Evolutionary conservation across 2,113 vertebrate species (phyloP).

Genomic region (Fregata magnificens): DNA sequence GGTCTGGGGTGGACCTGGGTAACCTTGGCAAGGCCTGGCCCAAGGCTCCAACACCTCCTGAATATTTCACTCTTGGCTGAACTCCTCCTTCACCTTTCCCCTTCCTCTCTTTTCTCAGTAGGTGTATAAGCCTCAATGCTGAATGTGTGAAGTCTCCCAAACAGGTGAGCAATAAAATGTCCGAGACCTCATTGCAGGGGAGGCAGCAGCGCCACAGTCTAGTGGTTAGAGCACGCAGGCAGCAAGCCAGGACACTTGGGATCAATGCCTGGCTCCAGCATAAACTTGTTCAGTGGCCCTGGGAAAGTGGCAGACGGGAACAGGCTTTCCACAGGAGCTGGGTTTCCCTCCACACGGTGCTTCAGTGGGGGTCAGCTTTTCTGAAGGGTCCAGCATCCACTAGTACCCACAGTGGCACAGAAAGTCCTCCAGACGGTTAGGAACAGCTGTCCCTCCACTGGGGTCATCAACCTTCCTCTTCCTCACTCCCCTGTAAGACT

Average conservation of each 20-base stretch:
- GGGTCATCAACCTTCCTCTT: background rate
- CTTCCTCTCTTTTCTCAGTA: slow-evolving; percentile 3
- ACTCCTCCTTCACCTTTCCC: background rate
- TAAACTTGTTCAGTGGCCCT: background rate
- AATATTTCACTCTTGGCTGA: slow-evolving; percentile 42
- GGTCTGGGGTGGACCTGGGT: background rate
- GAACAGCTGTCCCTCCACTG: background rate
- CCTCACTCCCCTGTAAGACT: background rate
- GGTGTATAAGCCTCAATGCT: background rate
- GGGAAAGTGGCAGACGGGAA: background rate
- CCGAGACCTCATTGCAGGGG: background rate
- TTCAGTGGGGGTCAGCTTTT: background rate
- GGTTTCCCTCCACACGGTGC: rapidly evolving
- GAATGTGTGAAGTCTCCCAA: background rate
- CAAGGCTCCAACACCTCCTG: background rate
- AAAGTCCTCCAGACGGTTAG: background rate
- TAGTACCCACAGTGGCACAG: background rate
- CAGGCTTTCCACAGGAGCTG: background rate
- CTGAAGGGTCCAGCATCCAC: background rate
- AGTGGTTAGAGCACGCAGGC: background rate
- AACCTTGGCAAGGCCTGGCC: background rate
- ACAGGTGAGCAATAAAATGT: slow-evolving; percentile 39
- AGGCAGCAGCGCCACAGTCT: background rate
- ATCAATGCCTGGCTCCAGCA: background rate
- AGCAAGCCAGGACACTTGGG: background rate